Evolutionary conservation across 2,797 vertebrate species (phyloP), one percentile per base, ranked within the genome.

Genomic region (Sebastes baramenuke): DNA sequence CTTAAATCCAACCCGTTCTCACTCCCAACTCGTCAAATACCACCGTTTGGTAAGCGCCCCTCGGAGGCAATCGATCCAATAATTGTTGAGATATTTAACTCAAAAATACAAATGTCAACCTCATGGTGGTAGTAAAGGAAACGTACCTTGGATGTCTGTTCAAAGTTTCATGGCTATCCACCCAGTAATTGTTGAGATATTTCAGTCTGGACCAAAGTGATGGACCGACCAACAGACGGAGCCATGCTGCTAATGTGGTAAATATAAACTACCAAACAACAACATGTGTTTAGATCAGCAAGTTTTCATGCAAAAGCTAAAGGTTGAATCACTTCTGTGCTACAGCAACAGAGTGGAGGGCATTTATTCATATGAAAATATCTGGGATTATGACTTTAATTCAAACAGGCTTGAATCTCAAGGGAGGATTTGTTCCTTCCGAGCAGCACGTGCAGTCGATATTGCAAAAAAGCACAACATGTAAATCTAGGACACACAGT

Each of bases 401-500:
- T 77, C 54, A 73, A 71, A 80, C 32, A 61, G 76, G 67, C 79
- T 75, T 79, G 67, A 87, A 68, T 78, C 67, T 81, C 54, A 68
- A 72, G 59, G 72, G 67, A 82, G 34, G 38, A 81, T 81, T 75
- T 87, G 84, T 80, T 75, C 79, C 56, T 75, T 83, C 66, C 5
- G 34, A 82, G 85, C 54, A 55, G 83, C 79, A 85, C 24, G 58
- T 86, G 85, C 81, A 68, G 66, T 67, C 49, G 12, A 79, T 79
- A 72, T 75, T 75, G 67, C 70, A 83, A 68, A 61, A 78, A 80
- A 72, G 64, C 66, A 82, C 71, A 79, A 75, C 67, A 75, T 66
- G 61, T 65, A 88, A 86, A 92, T 92, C 80, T 91, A 38, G 90
- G 87, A 83, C 60, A 66, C 65, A 61, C 67, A 32, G 30, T 71